Evolutionary conservation across 2,797 vertebrate species (phyloP).

Genomic region (Eremophila alpestris): DNA sequence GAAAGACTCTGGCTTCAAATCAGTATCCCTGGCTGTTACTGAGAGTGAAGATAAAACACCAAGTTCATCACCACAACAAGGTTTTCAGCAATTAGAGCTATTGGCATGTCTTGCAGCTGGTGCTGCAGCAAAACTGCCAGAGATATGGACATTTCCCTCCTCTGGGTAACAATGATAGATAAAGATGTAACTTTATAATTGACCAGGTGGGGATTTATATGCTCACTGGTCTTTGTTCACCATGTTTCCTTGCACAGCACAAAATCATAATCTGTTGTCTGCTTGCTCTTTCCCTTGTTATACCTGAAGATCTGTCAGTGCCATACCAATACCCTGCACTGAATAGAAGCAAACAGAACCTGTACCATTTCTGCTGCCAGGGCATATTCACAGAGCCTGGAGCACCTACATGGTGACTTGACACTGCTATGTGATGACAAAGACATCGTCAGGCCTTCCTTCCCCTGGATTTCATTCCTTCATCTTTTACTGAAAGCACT

Average conservation of each 20-base stretch:
- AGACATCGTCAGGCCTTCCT: rapidly evolving
- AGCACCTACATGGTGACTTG: neutral
- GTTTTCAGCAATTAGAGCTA: conserved; percentile 13
- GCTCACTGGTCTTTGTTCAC: neutral
- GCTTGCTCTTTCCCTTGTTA: neutral
- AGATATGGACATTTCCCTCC: neutral
- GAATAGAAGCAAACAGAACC: neutral
- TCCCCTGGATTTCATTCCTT: neutral
- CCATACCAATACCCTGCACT: neutral
- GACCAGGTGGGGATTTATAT: neutral
- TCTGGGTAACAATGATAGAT: neutral
- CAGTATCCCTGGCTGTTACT: neutral
- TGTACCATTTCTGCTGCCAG: neutral
- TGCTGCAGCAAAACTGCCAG: neutral
- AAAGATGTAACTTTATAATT: conserved; percentile 16
- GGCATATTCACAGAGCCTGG: neutral
- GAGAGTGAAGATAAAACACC: neutral
- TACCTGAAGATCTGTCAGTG: neutral
- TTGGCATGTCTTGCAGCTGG: neutral
- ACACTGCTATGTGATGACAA: neutral
- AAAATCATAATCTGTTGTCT: neutral
- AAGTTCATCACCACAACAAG: neutral
- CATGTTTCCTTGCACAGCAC: neutral
- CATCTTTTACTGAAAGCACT: neutral
- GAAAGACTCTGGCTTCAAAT: neutral